Base-by-base conservation (phyloP, 2,113 vertebrate genomes). In the Falco punctatus region DNA sequence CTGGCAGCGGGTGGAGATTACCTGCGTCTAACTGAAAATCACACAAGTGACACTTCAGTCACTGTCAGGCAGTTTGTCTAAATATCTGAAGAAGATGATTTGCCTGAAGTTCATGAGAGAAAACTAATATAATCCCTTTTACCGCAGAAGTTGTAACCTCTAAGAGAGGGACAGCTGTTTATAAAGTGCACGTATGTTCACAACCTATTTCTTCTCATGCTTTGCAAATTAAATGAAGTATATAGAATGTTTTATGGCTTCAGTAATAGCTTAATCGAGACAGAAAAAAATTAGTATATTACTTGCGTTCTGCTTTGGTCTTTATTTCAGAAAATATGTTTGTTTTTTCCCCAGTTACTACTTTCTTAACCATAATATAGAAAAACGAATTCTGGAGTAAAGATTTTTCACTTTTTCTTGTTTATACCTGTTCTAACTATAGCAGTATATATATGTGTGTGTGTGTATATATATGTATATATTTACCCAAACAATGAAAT, bases 211-310 rank as follows among this genome's bases (percentile, higher is more conserved):
- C 28, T 78, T 81, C 67, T 82, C 49, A 35, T 74, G 51, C 48
- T 81, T 90, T 88, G 77, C 61, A 73, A 77, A 44, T 81, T 61
- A 96, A 82, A 77, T 69, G 88, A 73, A 72, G 69, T 81, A 80
- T 69, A 58, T 80, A 38, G 54, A 66, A 79, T 78, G 42, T 58
- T 91, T 74, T 79, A 46, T 90, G 88, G 32, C 69, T 67, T 91
- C 71, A 61, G 12, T 58, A 81, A 61, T 72, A 52, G 49, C 23
- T 86, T 59, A 26, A 67, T 73, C 33, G 62, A 59, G 75, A 90
- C 79, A 64, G 70, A 84, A 90, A 48, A 52, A 58, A 67, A 52
- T 70, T 67, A 71, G 32, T 57, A 21, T 81, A 21, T 32, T 52
- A 46, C 10, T 33, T 67, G 27, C 78, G 20, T 88, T 77, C 58